A percentile compares a stretch with the other conserved stretches of the same genome.
phyloP scores from a whole-genome alignment of 2,888 invertebrate species.

The Mycalesis mineus region DNA sequence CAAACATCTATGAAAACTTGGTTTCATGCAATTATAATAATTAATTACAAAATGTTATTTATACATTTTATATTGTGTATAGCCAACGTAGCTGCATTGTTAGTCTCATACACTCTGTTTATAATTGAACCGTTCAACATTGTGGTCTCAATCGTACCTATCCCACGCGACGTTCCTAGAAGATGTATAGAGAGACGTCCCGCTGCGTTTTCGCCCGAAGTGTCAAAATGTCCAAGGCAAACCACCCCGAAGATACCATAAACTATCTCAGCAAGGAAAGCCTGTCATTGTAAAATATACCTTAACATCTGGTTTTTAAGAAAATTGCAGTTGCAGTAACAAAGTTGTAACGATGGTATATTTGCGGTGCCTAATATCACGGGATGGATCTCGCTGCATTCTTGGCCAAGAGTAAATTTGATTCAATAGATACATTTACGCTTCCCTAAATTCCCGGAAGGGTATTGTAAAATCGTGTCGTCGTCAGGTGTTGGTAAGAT shows the following conservation, averaged over 20 bases:
- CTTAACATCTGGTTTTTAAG: slow-evolving; percentile 13
- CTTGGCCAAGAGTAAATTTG: slow-evolving; percentile 44
- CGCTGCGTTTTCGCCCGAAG: slow-evolving; percentile 71
- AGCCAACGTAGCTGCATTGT: neutral
- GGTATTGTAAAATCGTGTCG: slow-evolving; percentile 55
- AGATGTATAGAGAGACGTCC: slow-evolving; percentile 62
- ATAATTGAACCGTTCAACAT: slow-evolving; percentile 60
- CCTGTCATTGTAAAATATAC: slow-evolving; percentile 18
- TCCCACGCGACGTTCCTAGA: slow-evolving; percentile 70
- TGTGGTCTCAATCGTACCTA: slow-evolving; percentile 55
- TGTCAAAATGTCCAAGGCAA: slow-evolving; percentile 72
- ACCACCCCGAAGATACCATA: slow-evolving; percentile 50
- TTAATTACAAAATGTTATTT: too few species aligned
- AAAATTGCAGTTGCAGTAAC: neutral
- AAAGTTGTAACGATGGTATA: slow-evolving; percentile 29
- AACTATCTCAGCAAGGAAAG: slow-evolving; percentile 18
- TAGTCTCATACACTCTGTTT: neutral
- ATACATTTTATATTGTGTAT: neutral
- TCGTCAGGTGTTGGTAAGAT: slow-evolving; percentile 60
- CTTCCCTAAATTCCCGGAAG: slow-evolving; percentile 58
- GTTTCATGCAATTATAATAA: too few species aligned
- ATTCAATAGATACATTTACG: slow-evolving; percentile 60
- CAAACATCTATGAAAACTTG: too few species aligned
- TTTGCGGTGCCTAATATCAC: slow-evolving; percentile 56
- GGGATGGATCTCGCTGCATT: slow-evolving; percentile 57